These are phyloP conservation scores for Atlantisia rogersi DNA, from an alignment of 2,113 vertebrate species.

Conservation along the genomic window DNA sequence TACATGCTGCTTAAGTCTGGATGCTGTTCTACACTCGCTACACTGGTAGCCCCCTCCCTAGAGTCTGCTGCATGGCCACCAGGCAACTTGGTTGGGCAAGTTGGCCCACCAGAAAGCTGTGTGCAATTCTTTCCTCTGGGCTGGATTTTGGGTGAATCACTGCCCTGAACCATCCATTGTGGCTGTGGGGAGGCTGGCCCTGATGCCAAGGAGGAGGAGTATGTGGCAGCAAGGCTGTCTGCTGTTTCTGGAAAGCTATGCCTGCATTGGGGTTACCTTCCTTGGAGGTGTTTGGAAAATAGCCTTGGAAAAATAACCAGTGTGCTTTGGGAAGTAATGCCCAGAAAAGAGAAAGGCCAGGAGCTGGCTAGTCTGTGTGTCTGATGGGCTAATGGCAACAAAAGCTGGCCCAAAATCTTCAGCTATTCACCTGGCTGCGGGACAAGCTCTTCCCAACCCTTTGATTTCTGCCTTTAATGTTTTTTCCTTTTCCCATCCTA, in stretches of 20 bases:
- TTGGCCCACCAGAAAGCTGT: background rate
- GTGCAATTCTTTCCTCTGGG: background rate
- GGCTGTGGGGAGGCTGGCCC: background rate
- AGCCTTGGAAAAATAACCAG: background rate
- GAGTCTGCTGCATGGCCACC: background rate
- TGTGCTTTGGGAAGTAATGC: background rate
- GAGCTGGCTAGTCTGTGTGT: background rate
- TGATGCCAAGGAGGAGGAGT: background rate
- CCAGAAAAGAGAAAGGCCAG: background rate
- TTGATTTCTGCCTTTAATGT: background rate
- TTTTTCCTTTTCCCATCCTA: background rate
- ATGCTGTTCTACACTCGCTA: background rate
- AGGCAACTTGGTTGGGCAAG: background rate
- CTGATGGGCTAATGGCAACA: background rate
- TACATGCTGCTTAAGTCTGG: rapidly evolving
- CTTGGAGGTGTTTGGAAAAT: background rate
- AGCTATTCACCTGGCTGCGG: background rate
- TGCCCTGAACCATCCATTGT: background rate
- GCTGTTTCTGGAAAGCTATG: background rate
- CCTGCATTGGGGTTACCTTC: background rate
- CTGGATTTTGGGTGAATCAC: background rate
- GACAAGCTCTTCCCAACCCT: background rate
- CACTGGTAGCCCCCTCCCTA: background rate
- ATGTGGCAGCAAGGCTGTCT: background rate
- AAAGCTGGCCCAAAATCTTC: background rate